Percentiles rank a stretch among this genome's conserved stretches.
Conservation (phyloP, 2,113 vertebrate genomes). For the Stercorarius parasiticus region DNA sequence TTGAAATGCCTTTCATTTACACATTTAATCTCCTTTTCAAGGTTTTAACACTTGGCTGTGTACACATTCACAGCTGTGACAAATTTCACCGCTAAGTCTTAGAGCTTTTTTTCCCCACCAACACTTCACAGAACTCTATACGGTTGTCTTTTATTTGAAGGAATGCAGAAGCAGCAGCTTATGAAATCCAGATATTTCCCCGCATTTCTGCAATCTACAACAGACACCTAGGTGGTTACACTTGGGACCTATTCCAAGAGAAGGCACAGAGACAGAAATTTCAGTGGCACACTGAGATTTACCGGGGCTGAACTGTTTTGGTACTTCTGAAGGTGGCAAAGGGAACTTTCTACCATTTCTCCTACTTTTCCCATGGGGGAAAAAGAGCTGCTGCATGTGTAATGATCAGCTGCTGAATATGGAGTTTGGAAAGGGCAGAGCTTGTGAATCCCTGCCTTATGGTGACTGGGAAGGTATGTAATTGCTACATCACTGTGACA, state of each 20-base stretch:
- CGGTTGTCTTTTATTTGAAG: neutral
- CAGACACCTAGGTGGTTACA: neutral
- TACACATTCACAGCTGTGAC: neutral
- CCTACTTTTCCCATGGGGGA: neutral
- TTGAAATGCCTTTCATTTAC: slow-evolving; percentile 3
- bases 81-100: neutral
- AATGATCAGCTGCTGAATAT: neutral
- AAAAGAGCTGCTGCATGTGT: neutral
- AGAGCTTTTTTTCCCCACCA: neutral
- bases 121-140: neutral
- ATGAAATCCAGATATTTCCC: neutral
- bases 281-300: neutral
- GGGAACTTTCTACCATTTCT: neutral
- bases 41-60: neutral
- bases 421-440: neutral
- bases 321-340: neutral
- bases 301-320: neutral
- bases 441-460: neutral
- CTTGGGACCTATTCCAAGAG: neutral
- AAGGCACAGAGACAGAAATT: neutral
- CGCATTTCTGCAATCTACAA: neutral
- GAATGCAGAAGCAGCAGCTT: neutral
- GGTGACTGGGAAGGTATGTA: neutral
- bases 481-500: no score
- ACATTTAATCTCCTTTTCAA: neutral